A percentile compares a stretch with the other conserved stretches of the same genome.
These are phyloP conservation scores for Thalpophila matura DNA, from an alignment of 2,888 invertebrate species.

Conservation along the genomic window DNA sequence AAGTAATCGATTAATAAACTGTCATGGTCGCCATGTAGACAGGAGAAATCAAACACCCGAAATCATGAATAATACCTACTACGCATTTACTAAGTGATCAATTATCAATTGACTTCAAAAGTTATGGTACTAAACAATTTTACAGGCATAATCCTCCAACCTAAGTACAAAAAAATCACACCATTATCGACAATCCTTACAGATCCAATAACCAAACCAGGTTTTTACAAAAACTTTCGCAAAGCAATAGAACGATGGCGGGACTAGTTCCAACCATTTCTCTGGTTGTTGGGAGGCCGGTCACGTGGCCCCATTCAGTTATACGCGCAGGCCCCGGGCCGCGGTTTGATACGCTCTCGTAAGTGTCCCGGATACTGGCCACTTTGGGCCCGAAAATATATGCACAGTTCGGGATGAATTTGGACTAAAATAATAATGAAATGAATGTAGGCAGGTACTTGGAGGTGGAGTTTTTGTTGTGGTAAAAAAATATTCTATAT, in stretches of 20 bases:
- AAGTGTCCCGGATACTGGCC: slow-evolving; percentile 59
- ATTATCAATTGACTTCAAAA: no score
- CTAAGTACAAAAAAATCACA: not conserved
- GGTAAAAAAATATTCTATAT: no score
- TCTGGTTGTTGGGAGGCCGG: slow-evolving; percentile 67
- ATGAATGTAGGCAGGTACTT: not conserved
- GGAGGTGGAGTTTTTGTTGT: not conserved
- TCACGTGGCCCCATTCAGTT: slow-evolving; percentile 82
- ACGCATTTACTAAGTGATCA: no score
- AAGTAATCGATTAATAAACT: not conserved
- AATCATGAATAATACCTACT: no score
- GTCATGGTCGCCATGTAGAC: not conserved
- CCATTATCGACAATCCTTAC: not conserved
- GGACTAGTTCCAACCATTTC: slow-evolving; percentile 61
- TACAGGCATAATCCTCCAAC: not conserved
- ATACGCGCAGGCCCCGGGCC: slow-evolving; percentile 71
- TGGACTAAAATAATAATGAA: not conserved
- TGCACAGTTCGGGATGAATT: slow-evolving; percentile 1
- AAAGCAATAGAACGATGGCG: slow-evolving; percentile 39
- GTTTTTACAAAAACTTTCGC: slow-evolving; percentile 27
- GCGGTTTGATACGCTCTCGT: slow-evolving; percentile 70
- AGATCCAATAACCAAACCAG: slow-evolving; percentile 22
- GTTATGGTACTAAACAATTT: no score
- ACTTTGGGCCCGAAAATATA: slow-evolving; percentile 14
- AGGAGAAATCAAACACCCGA: no score